These are phyloP conservation scores for Cardiocondyla obscurior DNA, from an alignment of 1,140 invertebrate species.

Conservation along the genomic window DNA sequence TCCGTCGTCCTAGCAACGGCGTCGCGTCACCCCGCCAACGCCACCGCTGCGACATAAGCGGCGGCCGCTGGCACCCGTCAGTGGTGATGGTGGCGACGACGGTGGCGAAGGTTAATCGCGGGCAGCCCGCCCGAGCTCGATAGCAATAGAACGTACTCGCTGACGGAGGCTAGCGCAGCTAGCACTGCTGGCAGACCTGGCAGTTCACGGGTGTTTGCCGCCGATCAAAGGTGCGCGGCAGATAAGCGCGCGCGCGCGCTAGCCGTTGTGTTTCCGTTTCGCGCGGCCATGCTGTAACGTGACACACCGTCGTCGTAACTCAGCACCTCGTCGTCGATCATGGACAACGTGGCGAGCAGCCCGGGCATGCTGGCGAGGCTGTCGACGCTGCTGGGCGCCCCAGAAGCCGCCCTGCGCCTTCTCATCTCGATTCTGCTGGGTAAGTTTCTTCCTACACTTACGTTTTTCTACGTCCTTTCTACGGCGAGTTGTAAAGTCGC, in stretches of 20 bases:
- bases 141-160: not conserved
- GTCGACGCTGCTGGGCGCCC: constrained; percentile 81
- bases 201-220: not conserved
- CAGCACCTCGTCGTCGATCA: not conserved
- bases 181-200: not conserved
- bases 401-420: constrained; percentile 87
- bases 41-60: not conserved
- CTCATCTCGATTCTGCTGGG: constrained; percentile 88
- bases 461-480: no score
- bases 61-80: not conserved
- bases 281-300: not conserved
- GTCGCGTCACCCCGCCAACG: not conserved
- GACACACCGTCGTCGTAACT: no score
- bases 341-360: constrained; percentile 10
- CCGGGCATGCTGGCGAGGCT: constrained; percentile 62
- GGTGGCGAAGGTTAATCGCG: constrained; percentile 29
- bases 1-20: not conserved
- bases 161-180: not conserved
- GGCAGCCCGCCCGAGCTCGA: not conserved
- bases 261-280: no score
- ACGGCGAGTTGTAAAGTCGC: no score
- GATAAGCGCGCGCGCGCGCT: no score
- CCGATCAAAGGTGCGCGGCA: not conserved
- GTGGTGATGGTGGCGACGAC: constrained; percentile 40
- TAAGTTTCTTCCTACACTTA: constrained; percentile 75